Evolutionary conservation across 2,888 invertebrate genomes (phyloP).

Genomic region (Zootermopsis nevadensis): DNA sequence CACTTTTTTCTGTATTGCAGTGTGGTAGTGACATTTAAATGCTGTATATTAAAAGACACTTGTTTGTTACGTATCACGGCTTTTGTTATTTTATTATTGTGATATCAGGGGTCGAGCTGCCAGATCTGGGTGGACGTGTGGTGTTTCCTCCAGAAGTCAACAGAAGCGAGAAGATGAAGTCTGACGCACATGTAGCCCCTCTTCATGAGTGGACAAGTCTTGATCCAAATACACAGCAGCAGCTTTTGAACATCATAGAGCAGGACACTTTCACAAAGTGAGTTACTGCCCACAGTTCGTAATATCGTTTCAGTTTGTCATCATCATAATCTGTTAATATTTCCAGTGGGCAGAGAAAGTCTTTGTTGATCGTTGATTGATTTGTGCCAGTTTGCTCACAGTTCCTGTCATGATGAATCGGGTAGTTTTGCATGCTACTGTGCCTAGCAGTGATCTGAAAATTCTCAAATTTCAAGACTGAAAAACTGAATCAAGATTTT

Average conservation of each 20-base stretch:
- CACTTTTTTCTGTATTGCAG: no score
- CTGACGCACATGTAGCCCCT: background rate
- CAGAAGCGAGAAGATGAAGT: conserved; percentile 59
- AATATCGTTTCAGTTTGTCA: no score
- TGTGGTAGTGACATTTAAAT: background rate
- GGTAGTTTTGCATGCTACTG: no score
- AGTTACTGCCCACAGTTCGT: background rate
- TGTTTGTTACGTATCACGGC: no score
- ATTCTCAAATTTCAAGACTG: no score
- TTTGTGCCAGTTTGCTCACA: no score
- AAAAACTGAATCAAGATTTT: no score
- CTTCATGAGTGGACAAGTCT: conserved; percentile 78
- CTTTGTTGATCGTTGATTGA: no score
- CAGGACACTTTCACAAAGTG: conserved; percentile 78
- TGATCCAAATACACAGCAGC: conserved; percentile 84
- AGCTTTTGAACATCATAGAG: conserved; percentile 77
- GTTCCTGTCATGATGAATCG: no score
- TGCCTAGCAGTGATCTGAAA: no score
- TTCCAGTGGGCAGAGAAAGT: no score
- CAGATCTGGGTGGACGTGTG: conserved; percentile 76
- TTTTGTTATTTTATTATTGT: background rate
- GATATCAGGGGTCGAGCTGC: conserved; percentile 64
- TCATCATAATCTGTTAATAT: no score
- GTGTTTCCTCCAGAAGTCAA: conserved; percentile 68
- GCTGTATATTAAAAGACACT: background rate